Conservation (phyloP, 2,888 invertebrate species). For the Leptinotarsa juncta region DNA sequence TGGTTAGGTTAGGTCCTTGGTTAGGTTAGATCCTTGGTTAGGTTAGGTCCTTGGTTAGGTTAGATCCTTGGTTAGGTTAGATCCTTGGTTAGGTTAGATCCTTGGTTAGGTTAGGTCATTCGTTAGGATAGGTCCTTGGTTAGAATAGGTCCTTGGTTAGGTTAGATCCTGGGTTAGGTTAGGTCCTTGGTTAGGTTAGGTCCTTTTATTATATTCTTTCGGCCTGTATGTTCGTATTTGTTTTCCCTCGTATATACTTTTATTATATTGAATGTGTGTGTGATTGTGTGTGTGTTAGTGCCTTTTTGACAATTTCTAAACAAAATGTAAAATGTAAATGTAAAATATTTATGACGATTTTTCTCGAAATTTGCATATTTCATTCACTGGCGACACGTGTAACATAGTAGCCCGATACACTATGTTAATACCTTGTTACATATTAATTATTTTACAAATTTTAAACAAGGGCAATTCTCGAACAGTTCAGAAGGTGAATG, state of each 20-base stretch:
- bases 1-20: too few relatives aligned
- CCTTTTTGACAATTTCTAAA: neutral
- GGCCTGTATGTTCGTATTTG: neutral
- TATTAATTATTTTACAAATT: constrained; percentile 12
- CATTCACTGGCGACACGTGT: constrained; percentile 1
- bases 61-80: too few relatives aligned
- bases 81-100: too few relatives aligned
- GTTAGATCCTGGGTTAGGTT: too few relatives aligned
- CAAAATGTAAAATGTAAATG: neutral
- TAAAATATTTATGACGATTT: neutral
- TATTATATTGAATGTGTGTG: neutral
- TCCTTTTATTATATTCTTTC: neutral
- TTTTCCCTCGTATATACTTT: neutral
- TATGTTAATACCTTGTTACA: constrained; percentile 4
- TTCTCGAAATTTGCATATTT: neutral
- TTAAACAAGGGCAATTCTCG: neutral
- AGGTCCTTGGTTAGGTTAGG: too few relatives aligned
- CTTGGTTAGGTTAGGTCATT: too few relatives aligned
- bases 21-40: too few relatives aligned
- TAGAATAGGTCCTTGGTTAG: too few relatives aligned
- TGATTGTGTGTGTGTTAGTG: neutral
- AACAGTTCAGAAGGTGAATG: constrained; percentile 17
- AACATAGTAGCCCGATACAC: neutral
- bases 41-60: too few relatives aligned
- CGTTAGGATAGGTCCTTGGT: too few relatives aligned